Conservation (phyloP, 2,113 vertebrate genomes). For the Nycticorax nycticorax region DNA sequence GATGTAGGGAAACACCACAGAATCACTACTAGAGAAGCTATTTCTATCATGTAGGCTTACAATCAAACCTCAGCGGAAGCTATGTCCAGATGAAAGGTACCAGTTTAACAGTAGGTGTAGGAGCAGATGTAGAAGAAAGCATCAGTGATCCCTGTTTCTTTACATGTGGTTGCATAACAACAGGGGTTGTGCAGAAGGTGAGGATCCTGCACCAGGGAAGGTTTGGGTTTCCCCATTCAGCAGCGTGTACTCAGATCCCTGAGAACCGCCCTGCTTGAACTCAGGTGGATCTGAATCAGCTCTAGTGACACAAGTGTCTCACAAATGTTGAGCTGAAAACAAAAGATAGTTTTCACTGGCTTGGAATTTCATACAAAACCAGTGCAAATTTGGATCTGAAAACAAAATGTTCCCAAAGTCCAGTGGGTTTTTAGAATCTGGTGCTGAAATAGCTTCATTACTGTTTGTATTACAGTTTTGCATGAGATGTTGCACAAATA, state of each 20-base stretch:
- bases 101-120: neutral
- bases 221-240: neutral
- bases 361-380: neutral
- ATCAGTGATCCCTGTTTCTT: neutral
- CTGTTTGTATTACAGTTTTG: neutral
- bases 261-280: neutral
- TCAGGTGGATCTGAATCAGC: no score
- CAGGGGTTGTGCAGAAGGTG: neutral
- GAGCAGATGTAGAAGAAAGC: neutral
- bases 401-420: neutral
- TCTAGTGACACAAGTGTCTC: neutral
- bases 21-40: neutral
- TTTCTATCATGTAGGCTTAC: neutral
- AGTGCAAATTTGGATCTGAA: neutral
- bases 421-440: neutral
- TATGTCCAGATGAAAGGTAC: neutral
- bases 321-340: neutral
- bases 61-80: neutral
- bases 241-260: neutral
- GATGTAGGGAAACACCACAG: neutral
- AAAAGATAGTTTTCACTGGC: neutral
- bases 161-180: neutral
- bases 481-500: neutral
- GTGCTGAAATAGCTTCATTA: neutral
- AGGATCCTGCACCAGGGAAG: neutral